phyloP scores from a whole-genome alignment of 2,888 invertebrate species.

The Papilio protenor region DNA sequence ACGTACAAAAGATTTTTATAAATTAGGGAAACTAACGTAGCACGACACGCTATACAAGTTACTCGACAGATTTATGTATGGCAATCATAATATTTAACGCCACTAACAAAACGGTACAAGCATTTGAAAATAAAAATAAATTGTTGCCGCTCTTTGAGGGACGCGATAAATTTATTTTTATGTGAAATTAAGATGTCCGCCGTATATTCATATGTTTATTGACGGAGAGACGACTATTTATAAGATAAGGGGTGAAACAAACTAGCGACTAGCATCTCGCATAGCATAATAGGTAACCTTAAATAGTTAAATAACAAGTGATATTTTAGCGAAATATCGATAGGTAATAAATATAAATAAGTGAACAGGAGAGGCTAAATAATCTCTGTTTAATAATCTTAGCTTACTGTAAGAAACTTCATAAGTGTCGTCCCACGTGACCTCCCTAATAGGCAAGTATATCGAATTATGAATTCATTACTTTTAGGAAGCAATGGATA shows the following conservation, averaged over 20 bases:
- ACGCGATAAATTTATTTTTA: conserved; percentile 74
- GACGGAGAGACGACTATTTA: conserved; percentile 54
- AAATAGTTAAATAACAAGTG: too few species aligned
- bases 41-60: conserved; percentile 51
- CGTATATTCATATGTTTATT: conserved; percentile 75
- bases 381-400: too few species aligned
- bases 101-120: conserved; percentile 69
- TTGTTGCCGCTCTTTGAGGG: conserved; percentile 60
- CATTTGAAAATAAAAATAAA: conserved; percentile 66
- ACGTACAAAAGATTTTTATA: conserved; percentile 34
- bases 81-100: conserved; percentile 77
- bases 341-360: too few species aligned
- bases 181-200: conserved; percentile 79
- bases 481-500: too few species aligned
- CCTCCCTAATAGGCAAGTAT: too few species aligned
- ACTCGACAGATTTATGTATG: conserved; percentile 71
- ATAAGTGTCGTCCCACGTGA: too few species aligned
- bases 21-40: conserved; percentile 29
- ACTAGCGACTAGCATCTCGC: conserved; percentile 12
- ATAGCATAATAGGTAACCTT: too few species aligned
- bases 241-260: conserved; percentile 45
- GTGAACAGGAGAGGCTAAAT: too few species aligned
- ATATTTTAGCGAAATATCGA: too few species aligned
- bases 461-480: too few species aligned
- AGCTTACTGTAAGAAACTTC: too few species aligned